phyloP scores from a whole-genome alignment of 2,888 invertebrate genomes.

The Pheosia gnoma region DNA sequence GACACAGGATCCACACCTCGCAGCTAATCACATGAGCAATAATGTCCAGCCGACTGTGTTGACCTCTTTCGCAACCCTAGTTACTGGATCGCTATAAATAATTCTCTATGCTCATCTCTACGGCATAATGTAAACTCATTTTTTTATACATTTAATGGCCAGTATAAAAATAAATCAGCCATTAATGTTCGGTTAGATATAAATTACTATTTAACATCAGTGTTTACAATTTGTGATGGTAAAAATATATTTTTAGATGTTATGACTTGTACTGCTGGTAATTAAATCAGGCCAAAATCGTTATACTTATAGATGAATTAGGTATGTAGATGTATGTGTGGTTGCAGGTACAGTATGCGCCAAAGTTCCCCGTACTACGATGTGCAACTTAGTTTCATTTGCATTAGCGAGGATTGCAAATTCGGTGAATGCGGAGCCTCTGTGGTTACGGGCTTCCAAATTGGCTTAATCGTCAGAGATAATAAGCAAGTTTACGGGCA shows the following conservation, averaged over 20 bases:
- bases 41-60: conserved; percentile 72
- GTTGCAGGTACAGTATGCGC: conserved; percentile 23
- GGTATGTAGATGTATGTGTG: conserved; percentile 10
- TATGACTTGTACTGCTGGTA: background rate
- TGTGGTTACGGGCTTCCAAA: conserved; percentile 15
- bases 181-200: conserved; percentile 1
- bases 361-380: conserved; percentile 21
- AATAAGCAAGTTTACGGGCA: conserved; percentile 8
- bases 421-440: conserved; percentile 23
- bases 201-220: background rate
- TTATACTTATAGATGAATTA: no score
- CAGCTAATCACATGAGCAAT: conserved; percentile 78
- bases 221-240: background rate
- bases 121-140: conserved; percentile 21
- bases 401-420: conserved; percentile 33
- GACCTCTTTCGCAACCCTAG: conserved; percentile 74
- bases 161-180: conserved; percentile 11
- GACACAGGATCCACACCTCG: conserved; percentile 58
- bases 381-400: conserved; percentile 38
- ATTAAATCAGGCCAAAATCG: background rate
- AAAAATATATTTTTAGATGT: background rate
- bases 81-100: conserved; percentile 61
- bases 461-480: conserved; percentile 19
- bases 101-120: conserved; percentile 37
- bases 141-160: conserved; percentile 34